These are phyloP conservation scores for Lepilemur septentrionalis DNA, from an alignment of 2,797 vertebrate species.

Conservation along the genomic window DNA sequence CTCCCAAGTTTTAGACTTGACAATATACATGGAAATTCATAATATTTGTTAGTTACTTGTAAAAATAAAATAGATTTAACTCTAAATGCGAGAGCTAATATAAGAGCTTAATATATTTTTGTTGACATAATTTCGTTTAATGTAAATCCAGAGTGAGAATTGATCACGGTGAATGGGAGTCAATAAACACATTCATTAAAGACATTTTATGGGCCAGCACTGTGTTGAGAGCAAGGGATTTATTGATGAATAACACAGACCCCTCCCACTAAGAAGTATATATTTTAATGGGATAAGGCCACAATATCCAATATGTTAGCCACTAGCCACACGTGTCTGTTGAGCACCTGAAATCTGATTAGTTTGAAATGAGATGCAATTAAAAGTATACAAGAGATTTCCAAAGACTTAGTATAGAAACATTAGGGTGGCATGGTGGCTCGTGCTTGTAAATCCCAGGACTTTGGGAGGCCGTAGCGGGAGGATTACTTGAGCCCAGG, in stretches of 20 bases:
- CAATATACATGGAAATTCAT: neutral
- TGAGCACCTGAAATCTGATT: neutral
- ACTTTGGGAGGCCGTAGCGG: no score
- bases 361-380: neutral
- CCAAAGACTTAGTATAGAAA: neutral
- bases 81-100: neutral
- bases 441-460: no score
- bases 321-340: neutral
- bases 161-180: neutral
- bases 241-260: neutral
- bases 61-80: constrained; percentile 31
- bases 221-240: neutral
- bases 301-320: neutral
- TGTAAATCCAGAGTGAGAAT: neutral
- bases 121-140: neutral
- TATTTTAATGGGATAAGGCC: neutral
- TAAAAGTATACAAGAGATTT: neutral
- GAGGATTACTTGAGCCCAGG: no score
- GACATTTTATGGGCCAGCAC: neutral
- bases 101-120: neutral
- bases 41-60: neutral
- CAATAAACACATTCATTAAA: constrained; percentile 22
- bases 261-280: neutral
- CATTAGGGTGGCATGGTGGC: no score
- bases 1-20: neutral